A percentile compares a stretch with the other conserved stretches of the same genome.
These are phyloP conservation scores for Lophura swinhoii DNA, from an alignment of 2,797 vertebrate species.

Conservation along the genomic window DNA sequence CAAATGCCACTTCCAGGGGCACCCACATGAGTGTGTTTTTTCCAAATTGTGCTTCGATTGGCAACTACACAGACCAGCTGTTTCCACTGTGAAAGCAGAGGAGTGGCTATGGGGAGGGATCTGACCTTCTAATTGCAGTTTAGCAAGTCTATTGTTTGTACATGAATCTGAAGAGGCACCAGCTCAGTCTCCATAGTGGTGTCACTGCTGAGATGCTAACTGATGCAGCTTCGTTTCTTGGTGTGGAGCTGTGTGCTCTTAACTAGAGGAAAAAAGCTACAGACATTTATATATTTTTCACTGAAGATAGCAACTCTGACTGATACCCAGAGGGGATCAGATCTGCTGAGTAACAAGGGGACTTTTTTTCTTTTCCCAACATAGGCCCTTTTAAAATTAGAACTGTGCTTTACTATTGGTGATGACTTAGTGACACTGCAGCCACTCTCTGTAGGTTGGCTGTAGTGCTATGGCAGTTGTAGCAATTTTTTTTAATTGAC, in stretches of 20 bases:
- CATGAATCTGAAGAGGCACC: background rate
- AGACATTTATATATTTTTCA: background rate
- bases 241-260: background rate
- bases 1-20: background rate
- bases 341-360: slow-evolving; percentile 5
- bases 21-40: background rate
- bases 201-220: background rate
- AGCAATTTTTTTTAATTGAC: slow-evolving; percentile 41
- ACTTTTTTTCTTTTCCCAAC: background rate
- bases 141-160: background rate
- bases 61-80: background rate
- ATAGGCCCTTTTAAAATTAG: background rate
- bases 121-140: slow-evolving; percentile 2
- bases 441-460: background rate
- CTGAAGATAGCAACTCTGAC: background rate
- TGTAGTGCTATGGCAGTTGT: background rate
- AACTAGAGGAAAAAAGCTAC: background rate
- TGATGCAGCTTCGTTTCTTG: background rate
- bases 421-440: background rate
- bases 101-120: background rate
- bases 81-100: background rate
- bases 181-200: background rate
- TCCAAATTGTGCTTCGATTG: background rate
- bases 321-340: background rate
- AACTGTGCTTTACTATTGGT: background rate